Percentiles rank a stretch among this genome's conserved stretches.
phyloP scores from a whole-genome alignment of 2,888 invertebrate species.

The Ferdinandea cuprea region DNA sequence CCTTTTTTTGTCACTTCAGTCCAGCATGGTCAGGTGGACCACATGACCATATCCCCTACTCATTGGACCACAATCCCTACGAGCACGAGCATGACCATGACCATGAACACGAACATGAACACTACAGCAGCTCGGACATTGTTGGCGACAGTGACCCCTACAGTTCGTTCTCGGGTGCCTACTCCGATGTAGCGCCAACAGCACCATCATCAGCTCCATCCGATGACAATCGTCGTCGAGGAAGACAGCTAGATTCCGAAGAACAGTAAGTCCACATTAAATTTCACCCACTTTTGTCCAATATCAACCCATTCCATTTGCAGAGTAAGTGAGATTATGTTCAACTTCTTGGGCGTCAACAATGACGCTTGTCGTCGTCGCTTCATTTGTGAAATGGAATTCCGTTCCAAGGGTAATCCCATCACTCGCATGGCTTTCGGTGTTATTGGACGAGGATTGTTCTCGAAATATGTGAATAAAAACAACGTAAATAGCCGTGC shows the following conservation, averaged over 20 bases:
- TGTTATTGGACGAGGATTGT: conserved; percentile 81
- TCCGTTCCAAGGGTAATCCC: conserved; percentile 82
- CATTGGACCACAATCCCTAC: conserved; percentile 76
- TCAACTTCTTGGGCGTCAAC: conserved; percentile 81
- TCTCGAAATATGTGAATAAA: conserved; percentile 80
- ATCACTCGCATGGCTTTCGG: conserved; percentile 81
- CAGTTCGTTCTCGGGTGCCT: conserved; percentile 64
- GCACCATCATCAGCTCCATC: conserved; percentile 56
- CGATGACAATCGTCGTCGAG: conserved; percentile 76
- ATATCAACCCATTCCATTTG: not conserved
- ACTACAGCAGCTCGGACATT: conserved; percentile 77
- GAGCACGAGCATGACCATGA: conserved; percentile 82
- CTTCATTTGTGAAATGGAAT: conserved; percentile 84
- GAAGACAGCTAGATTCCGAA: conserved; percentile 76
- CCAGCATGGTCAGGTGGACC: conserved; percentile 77
- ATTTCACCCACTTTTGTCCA: not conserved
- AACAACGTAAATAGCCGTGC: conserved; percentile 78
- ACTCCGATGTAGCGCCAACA: conserved; percentile 52
- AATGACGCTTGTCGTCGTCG: conserved; percentile 83
- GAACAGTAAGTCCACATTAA: conserved; percentile 78
- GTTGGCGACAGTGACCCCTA: conserved; percentile 74
- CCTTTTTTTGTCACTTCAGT: conserved; percentile 53
- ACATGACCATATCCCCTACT: conserved; percentile 79
- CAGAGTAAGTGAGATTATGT: conserved; percentile 82
- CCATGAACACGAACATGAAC: conserved; percentile 77